Evolutionary conservation across 1,140 invertebrate genomes (phyloP).

Genomic region (Tenebrio molitor): DNA sequence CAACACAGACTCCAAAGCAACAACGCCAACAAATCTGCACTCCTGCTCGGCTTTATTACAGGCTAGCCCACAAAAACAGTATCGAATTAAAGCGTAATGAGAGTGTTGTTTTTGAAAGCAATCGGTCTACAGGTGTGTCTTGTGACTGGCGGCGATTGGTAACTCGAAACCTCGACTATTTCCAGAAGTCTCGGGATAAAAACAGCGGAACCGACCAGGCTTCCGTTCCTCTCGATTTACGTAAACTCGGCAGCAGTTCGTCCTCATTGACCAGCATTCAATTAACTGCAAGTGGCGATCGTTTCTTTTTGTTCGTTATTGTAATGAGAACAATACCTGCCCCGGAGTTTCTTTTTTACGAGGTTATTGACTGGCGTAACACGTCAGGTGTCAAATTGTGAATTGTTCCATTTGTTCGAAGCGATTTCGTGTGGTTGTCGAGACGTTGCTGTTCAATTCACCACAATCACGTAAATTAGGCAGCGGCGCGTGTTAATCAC

Average conservation of each 20-base stretch:
- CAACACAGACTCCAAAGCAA: no score
- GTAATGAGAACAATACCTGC: conserved; percentile 25
- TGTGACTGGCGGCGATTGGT: background rate
- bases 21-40: no score
- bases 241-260: no score
- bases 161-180: background rate
- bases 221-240: no score
- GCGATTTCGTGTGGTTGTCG: background rate
- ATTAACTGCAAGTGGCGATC: background rate
- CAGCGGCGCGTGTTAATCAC: conserved; percentile 5
- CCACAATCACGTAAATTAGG: conserved; percentile 4
- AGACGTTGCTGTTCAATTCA: no score
- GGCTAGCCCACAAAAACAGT: background rate
- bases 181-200: no score
- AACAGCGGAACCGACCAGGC: no score
- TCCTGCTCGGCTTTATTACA: conserved; percentile 3
- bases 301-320: conserved; percentile 2
- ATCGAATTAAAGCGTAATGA: conserved; percentile 2
- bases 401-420: conserved; percentile 11
- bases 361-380: conserved; percentile 30
- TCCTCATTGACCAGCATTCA: no score
- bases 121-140: conserved; percentile 21
- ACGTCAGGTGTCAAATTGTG: conserved; percentile 37
- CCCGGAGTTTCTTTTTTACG: conserved; percentile 17
- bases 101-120: conserved; percentile 15